A percentile compares a stretch with the other conserved stretches of the same genome.
Evolutionary conservation across 2,113 vertebrate genomes (phyloP).

Genomic region (Dipodomys stephensi): DNA sequence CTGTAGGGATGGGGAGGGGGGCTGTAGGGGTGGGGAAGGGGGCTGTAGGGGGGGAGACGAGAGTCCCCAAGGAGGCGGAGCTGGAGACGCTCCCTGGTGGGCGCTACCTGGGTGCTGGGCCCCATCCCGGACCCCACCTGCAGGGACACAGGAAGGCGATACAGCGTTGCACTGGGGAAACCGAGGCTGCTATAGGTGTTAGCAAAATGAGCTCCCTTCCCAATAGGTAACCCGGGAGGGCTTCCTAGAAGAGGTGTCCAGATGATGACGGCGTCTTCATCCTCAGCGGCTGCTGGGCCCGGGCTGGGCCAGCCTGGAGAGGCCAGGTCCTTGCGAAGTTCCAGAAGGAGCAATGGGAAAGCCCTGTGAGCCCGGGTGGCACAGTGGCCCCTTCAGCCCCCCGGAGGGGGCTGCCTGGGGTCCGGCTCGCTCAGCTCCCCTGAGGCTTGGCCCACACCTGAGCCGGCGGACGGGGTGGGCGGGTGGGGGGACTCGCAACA

Average conservation of each 20-base stretch:
- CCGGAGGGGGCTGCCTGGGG: not conserved
- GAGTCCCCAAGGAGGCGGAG: not conserved
- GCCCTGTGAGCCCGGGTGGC: too few species aligned
- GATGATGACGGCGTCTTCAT: fast-evolving
- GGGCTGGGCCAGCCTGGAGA: not conserved
- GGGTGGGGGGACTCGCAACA: not conserved
- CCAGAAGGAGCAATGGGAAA: not conserved
- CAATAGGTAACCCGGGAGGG: not conserved
- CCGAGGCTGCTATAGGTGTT: not conserved
- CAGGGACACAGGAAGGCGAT: not conserved
- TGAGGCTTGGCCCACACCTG: not conserved
- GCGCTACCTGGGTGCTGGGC: not conserved
- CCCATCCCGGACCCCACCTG: not conserved
- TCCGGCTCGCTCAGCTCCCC: not conserved
- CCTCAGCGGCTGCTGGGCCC: fast-evolving
- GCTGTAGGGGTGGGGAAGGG: not conserved
- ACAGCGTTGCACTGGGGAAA: not conserved
- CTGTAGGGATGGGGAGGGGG: too few species aligned
- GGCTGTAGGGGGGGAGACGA: not conserved
- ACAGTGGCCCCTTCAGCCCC: too few species aligned
- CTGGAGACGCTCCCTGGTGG: not conserved
- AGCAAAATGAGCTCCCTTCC: too few species aligned
- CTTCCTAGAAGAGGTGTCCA: not conserved
- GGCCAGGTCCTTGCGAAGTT: not conserved
- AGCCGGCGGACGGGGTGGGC: not conserved